phyloP scores from a whole-genome alignment of 30 jellyfish, hydroid and myxozoan species.

The Chironex yamaguchii region DNA sequence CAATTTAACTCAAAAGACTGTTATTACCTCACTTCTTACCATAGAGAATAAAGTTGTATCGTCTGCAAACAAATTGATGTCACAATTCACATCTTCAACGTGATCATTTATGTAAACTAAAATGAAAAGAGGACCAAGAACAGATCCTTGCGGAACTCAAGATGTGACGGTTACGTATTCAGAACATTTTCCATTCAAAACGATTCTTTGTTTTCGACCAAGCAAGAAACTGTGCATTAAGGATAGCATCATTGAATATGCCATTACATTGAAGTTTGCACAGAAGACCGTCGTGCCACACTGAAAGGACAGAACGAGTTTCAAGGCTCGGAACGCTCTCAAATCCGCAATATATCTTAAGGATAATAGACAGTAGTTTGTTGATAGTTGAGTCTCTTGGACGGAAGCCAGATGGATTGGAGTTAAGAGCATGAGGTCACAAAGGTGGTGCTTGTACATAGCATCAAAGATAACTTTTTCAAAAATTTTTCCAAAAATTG shows the following conservation, averaged over 20 bases:
- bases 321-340: conserved; percentile 7
- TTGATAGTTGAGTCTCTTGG: conserved; percentile 9
- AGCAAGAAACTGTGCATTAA: conserved; percentile 38
- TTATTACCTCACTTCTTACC: conserved; percentile 27
- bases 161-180: conserved; percentile 32
- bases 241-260: conserved; percentile 21
- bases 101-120: conserved; percentile 36
- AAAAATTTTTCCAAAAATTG: conserved; percentile 29
- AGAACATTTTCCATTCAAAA: conserved; percentile 47
- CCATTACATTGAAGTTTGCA: conserved; percentile 36
- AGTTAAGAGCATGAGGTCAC: no score
- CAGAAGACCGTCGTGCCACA: conserved; percentile 59
- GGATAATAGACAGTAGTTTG: background rate
- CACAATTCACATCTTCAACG: conserved; percentile 31
- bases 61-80: conserved; percentile 45
- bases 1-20: conserved; percentile 12
- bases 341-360: background rate
- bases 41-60: conserved; percentile 27
- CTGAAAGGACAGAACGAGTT: no score
- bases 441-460: background rate
- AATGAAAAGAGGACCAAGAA: conserved; percentile 46
- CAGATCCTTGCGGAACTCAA: conserved; percentile 59
- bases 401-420: conserved; percentile 39
- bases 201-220: conserved; percentile 56
- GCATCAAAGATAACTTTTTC: conserved; percentile 4